Percentiles rank a stretch among this genome's conserved stretches.
Conservation (phyloP, 2,888 invertebrate genomes). For the Eupithecia dodoneata region DNA sequence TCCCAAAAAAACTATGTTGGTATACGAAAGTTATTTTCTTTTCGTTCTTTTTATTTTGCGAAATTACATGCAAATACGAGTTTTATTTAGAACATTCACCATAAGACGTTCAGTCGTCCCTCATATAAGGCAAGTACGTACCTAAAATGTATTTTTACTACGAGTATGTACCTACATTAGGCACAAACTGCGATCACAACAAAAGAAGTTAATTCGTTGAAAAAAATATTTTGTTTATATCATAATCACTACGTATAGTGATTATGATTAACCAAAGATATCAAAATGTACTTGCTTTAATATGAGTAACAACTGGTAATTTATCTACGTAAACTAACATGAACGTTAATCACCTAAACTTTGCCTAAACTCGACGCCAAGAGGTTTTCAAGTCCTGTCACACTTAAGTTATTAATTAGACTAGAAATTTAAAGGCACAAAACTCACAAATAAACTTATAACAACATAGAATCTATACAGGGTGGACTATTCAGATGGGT, state of each 20-base stretch:
- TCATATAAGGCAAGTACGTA: background rate
- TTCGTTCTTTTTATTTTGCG: background rate
- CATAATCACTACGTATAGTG: no score
- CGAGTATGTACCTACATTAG: background rate
- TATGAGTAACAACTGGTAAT: slow-evolving; percentile 9
- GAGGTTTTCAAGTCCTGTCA: slow-evolving; percentile 60
- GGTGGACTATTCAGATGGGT: background rate
- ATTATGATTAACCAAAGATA: background rate
- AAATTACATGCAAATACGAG: background rate
- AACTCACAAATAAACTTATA: slow-evolving; percentile 57
- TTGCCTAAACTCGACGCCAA: slow-evolving; percentile 54
- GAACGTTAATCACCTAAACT: slow-evolving; percentile 6
- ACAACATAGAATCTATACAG: slow-evolving; percentile 17
- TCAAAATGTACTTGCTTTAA: slow-evolving; percentile 1
- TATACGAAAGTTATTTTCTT: background rate
- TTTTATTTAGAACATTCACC: slow-evolving; percentile 4
- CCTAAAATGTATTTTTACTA: background rate
- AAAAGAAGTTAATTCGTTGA: no score
- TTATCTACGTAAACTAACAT: slow-evolving; percentile 3
- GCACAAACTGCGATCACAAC: no score
- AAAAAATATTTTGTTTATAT: no score
- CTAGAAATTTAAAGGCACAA: slow-evolving; percentile 72
- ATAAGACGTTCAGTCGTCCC: background rate
- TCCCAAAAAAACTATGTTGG: background rate
- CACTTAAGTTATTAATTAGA: slow-evolving; percentile 55